Evolutionary conservation across 2,797 vertebrate species (phyloP), one percentile per base, ranked within the genome.

Genomic region (Hapalemur alaotrensis): DNA sequence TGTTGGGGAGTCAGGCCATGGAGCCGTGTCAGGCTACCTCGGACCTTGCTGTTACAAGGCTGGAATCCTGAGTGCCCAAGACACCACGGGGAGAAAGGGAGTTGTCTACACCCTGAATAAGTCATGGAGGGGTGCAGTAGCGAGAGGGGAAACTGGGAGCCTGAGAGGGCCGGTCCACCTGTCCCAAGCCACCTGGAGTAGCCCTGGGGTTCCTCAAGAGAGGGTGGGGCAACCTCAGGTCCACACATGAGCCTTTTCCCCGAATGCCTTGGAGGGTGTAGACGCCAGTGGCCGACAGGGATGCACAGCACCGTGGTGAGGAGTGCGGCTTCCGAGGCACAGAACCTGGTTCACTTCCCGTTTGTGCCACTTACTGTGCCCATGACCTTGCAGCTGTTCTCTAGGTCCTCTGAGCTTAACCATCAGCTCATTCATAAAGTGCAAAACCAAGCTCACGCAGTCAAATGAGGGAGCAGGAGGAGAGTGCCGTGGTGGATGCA

Each of bases 261-360:
- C 38, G 6, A 35, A 23, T 0, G 20, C 7, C 28, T 2, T 1
- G 30, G 85, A 72, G 14, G 46, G 46, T 17, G 14, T 65, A 25
- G n/a, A 25, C 9, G 18, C 67, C 22, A 23, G 4, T 0, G 4
- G 22, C 17, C 9, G 30, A 6, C 0, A 20, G 65, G 65, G 41
- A 54, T 25, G 25, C 69, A 4, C 0, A 18, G 38, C 0, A 1
- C 9, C 41, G 25, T 7, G 22, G 54, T 4, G 3, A 12, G 48
- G 35, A 48, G 43, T 15, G 3, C 0, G n/a, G 25, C 82, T 83
- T 41, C 6, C 10, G 50, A 82, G 43, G 6, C 81, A 2, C 7
- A 15, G 23, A 57, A 1, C 1, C 4, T 32, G 50, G n/a, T 5
- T 61, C 7, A 38, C 5, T 22, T 23, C 28, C 28, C 2, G 0